phyloP scores from a whole-genome alignment of 2,797 vertebrate genomes.

The Paratrypauchen microcephalus region DNA sequence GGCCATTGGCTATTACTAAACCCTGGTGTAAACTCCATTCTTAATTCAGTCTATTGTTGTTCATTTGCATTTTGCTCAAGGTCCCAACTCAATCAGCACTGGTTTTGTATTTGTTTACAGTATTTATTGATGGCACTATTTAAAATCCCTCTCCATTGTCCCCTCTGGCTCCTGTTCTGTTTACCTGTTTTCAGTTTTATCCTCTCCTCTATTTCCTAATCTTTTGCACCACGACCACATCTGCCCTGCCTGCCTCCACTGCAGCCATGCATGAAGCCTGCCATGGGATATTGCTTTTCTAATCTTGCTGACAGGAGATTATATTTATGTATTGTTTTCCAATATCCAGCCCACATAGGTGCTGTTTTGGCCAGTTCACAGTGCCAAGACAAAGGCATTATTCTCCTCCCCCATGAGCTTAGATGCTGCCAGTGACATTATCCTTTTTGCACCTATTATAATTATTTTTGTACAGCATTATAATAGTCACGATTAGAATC shows the following conservation, averaged over 20 bases:
- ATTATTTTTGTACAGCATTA: slow-evolving; percentile 3
- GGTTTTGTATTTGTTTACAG: slow-evolving; percentile 46
- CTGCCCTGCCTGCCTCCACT: slow-evolving; percentile 36
- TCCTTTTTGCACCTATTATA: slow-evolving; percentile 12
- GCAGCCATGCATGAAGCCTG: slow-evolving; percentile 49
- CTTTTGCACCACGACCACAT: slow-evolving; percentile 18
- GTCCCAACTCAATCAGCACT: not conserved
- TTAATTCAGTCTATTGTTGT: not conserved
- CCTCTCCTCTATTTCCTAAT: not conserved
- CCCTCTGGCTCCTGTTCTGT: slow-evolving; percentile 45
- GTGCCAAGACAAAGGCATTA: slow-evolving; percentile 36
- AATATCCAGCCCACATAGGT: slow-evolving; percentile 65
- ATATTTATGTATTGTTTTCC: slow-evolving; percentile 78
- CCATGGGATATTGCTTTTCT: slow-evolving; percentile 78
- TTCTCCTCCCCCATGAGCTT: slow-evolving; percentile 19
- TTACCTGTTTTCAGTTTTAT: slow-evolving; percentile 34
- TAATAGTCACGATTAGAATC: not conserved
- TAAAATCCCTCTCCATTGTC: not conserved
- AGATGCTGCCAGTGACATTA: slow-evolving; percentile 34
- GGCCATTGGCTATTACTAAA: not conserved
- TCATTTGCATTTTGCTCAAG: slow-evolving; percentile 1
- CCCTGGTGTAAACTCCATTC: not conserved
- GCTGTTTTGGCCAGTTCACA: slow-evolving; percentile 37
- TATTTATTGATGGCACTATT: slow-evolving; percentile 15
- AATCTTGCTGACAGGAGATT: slow-evolving; percentile 77